phyloP scores from a whole-genome alignment of 1,140 invertebrate species.

The Carposina sasakii region DNA sequence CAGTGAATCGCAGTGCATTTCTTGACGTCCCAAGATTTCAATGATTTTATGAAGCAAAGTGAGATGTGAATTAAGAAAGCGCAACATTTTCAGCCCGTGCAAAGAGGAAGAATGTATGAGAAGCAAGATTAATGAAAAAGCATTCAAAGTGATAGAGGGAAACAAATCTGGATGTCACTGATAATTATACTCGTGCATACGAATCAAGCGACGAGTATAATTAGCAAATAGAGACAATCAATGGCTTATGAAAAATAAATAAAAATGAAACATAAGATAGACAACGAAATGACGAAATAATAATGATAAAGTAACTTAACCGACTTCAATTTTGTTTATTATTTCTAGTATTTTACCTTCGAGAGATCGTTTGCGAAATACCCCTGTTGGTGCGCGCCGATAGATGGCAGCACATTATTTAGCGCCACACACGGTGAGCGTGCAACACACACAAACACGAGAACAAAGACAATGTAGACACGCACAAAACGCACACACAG shows the following conservation, averaged over 20 bases:
- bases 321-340: slow-evolving; percentile 54
- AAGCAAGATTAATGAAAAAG: slow-evolving; percentile 69
- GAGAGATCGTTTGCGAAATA: slow-evolving; percentile 95
- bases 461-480: slow-evolving; percentile 73
- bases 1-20: slow-evolving; percentile 55
- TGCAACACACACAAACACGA: slow-evolving; percentile 74
- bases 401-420: slow-evolving; percentile 59
- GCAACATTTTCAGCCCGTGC: slow-evolving; percentile 67
- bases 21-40: slow-evolving; percentile 41
- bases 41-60: slow-evolving; percentile 61
- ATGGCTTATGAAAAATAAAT: slow-evolving; percentile 30
- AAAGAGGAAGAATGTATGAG: slow-evolving; percentile 63
- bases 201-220: slow-evolving; percentile 37
- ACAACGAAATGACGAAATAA: slow-evolving; percentile 29
- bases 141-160: slow-evolving; percentile 64
- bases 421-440: slow-evolving; percentile 71
- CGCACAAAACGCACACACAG: slow-evolving; percentile 69
- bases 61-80: slow-evolving; percentile 63
- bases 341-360: slow-evolving; percentile 81
- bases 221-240: slow-evolving; percentile 39
- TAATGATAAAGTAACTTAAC: slow-evolving; percentile 48
- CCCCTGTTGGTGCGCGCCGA: slow-evolving; percentile 77
- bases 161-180: slow-evolving; percentile 40
- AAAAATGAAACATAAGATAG: slow-evolving; percentile 29
- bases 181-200: slow-evolving; percentile 48